Evolutionary conservation across 2,113 vertebrate species (phyloP).

Genomic region (Zeus faber): DNA sequence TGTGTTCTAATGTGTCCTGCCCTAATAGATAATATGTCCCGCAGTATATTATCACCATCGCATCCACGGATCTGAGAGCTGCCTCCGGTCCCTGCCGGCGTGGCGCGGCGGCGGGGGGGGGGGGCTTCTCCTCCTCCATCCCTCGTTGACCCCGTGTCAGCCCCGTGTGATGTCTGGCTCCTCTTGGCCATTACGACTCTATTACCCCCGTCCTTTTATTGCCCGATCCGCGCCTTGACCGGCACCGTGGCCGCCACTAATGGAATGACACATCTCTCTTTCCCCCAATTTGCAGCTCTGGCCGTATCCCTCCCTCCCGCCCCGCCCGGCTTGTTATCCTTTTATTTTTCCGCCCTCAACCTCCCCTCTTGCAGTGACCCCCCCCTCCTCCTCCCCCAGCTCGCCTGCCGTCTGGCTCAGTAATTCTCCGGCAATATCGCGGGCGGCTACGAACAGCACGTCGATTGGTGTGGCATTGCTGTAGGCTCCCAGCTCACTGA

Average conservation of each 20-base stretch:
- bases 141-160: conserved; percentile 30
- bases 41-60: conserved; percentile 18
- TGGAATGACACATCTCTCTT: conserved; percentile 28
- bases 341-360: neutral
- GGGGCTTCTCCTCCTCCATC: conserved; percentile 20
- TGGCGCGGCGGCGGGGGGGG: neutral
- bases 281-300: neutral
- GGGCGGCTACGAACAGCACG: too few relatives aligned
- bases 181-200: conserved; percentile 22
- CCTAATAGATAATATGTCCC: conserved; percentile 20
- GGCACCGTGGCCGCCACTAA: conserved; percentile 6
- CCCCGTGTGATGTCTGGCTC: conserved; percentile 21
- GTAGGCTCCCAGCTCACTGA: too few relatives aligned
- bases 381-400: too few relatives aligned
- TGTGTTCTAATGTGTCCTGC: conserved; percentile 17
- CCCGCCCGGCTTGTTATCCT: neutral
- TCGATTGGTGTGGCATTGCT: too few relatives aligned
- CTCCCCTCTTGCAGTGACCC: too few relatives aligned
- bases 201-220: conserved; percentile 33
- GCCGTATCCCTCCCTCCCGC: neutral
- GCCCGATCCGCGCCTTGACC: conserved; percentile 32
- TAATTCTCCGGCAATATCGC: too few relatives aligned
- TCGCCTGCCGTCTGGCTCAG: too few relatives aligned
- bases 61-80: conserved; percentile 7
- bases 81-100: conserved; percentile 8